phyloP scores from a whole-genome alignment of 2,888 invertebrate species.

The Craniophora ligustri region DNA sequence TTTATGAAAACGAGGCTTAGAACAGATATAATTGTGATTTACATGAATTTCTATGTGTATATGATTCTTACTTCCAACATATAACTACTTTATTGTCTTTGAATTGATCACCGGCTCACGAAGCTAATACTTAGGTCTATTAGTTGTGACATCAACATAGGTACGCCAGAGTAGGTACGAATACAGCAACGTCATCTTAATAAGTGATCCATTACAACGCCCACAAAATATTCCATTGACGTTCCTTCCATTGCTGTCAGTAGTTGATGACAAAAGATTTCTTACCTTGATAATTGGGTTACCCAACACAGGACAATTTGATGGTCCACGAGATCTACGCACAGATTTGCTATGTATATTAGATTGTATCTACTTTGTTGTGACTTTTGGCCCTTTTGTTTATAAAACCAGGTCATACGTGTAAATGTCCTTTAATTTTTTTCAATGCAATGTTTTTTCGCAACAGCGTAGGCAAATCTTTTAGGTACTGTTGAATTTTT shows the following conservation, averaged over 20 bases:
- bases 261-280: constrained; percentile 11
- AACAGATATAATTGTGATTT: too few species aligned
- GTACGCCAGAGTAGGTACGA: not conserved
- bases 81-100: too few species aligned
- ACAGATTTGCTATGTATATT: constrained; percentile 19
- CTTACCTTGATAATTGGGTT: constrained; percentile 11
- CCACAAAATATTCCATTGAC: not conserved
- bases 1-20: too few species aligned
- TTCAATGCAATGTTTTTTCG: too few species aligned
- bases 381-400: constrained; percentile 22
- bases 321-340: constrained; percentile 23
- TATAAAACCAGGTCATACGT: constrained; percentile 24
- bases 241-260: constrained; percentile 1
- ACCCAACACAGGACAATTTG: constrained; percentile 23
- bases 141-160: not conserved
- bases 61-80: too few species aligned
- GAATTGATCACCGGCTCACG: too few species aligned
- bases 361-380: constrained; percentile 29
- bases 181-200: not conserved
- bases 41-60: too few species aligned
- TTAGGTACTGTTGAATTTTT: too few species aligned
- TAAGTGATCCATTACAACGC: not conserved
- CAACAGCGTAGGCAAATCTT: too few species aligned
- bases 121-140: too few species aligned
- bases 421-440: constrained; percentile 14